Conservation (phyloP, 2,888 invertebrate genomes). For the Tipula vernalis region DNA sequence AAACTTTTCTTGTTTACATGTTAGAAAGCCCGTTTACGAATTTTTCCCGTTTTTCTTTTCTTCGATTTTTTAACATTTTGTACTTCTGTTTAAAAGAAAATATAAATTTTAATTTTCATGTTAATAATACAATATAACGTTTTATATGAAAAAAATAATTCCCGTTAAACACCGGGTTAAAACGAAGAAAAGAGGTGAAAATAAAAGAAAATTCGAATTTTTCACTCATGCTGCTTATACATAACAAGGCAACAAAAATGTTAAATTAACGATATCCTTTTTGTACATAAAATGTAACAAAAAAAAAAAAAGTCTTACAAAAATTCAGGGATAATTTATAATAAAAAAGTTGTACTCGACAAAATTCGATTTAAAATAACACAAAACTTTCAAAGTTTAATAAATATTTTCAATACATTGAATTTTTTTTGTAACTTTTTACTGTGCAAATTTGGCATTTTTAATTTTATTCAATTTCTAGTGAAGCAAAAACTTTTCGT, state of each 20-base stretch:
- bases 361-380: neutral
- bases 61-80: neutral
- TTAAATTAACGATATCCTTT: neutral
- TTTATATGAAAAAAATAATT: neutral
- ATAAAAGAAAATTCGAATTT: neutral
- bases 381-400: neutral
- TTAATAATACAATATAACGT: neutral
- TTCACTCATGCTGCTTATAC: neutral
- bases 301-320: neutral
- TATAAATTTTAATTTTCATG: too few relatives aligned
- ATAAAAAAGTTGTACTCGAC: neutral
- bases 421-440: neutral
- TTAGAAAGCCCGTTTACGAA: neutral
- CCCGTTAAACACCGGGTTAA: neutral
- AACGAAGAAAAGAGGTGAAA: neutral
- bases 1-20: neutral
- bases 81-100: too few relatives aligned
- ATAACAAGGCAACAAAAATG: neutral
- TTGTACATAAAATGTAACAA: neutral
- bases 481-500: neutral
- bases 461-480: neutral
- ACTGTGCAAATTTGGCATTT: neutral
- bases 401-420: neutral
- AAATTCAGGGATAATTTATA: neutral
- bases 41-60: too few relatives aligned